Evolutionary conservation across 2,888 invertebrate species (phyloP), one percentile per base, ranked within the genome.

Genomic region (Drosophila putrida): DNA sequence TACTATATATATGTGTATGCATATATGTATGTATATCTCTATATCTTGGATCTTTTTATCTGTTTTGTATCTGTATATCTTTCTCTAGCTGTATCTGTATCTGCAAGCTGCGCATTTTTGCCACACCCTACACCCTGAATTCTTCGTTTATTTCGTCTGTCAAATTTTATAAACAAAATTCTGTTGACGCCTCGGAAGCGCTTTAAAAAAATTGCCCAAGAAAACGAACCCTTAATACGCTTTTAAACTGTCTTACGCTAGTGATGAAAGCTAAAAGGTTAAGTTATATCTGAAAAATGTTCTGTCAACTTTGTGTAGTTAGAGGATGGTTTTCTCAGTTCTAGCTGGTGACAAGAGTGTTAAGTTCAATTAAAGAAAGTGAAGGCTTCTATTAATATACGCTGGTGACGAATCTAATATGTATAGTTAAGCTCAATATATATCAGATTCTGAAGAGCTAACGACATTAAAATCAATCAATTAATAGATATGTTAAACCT

Each of bases 61-160:
- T 53, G 64, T 59, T 65, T 50, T 65, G 38, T 53, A 44, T 69
- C 62, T 50, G 27, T 51, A 51, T 31, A 20, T 55, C 31, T 53
- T 10, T 6, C 54, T 39, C 33, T 43, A 54, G 41, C 43, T 71
- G 71, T 60, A 76, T 70, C 55, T 71, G 63, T 63, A 41, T 66
- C 62, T 81, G 75, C 85, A 82, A 51, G 59, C 57, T 64, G 63
- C 51, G 75, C 78, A 70, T 75, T 67, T 78, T 82, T 81, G 88
- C 69, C 82, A 82, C 82, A 72, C 82, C 88, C 82, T 71, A 63
- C 27, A 49, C 68, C 20, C 20, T 44, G 65, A 70, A 85, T 82
- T 59, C 73, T 84, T 85, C 66, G 71, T 62, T 82, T 75, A 78
- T 84, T 84, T 86, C 63, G 75, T 61, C 66, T 88, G 88, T 88